A percentile compares a stretch with the other conserved stretches of the same genome.
phyloP scores from a whole-genome alignment of 1,140 invertebrate genomes.

The Leptinotarsa texana region DNA sequence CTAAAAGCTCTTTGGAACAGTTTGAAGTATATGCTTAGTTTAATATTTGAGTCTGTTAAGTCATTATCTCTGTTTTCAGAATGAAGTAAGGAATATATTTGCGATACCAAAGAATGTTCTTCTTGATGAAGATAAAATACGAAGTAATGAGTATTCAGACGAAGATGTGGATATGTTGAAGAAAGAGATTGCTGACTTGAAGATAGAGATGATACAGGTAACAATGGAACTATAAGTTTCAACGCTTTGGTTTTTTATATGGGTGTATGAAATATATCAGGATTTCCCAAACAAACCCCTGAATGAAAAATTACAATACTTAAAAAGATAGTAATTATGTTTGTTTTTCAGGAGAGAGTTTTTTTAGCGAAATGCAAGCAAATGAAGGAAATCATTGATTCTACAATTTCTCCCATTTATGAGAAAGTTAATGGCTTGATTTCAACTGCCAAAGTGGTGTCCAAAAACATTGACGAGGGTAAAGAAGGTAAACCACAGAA shows the following conservation, averaged over 20 bases:
- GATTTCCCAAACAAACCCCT: neutral
- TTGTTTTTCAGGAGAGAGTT: constrained; percentile 23
- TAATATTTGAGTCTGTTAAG: too few relatives aligned
- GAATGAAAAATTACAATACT: neutral
- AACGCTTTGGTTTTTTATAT: too few relatives aligned
- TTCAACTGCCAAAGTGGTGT: neutral
- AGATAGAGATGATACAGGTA: constrained; percentile 10
- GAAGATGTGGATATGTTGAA: constrained; percentile 16
- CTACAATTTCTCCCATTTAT: neutral
- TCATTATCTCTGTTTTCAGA: neutral
- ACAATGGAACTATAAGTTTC: too few relatives aligned
- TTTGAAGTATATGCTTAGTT: neutral
- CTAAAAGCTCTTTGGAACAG: neutral
- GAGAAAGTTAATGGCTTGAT: constrained; percentile 16
- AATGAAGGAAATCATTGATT: constrained; percentile 17
- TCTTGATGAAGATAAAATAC: constrained; percentile 10
- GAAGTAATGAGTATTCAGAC: neutral
- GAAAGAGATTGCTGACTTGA: constrained; percentile 9
- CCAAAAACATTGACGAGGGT: neutral
- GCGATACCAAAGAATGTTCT: constrained; percentile 26
- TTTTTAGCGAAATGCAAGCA: constrained; percentile 22
- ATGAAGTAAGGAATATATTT: constrained; percentile 23
- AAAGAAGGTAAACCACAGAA: constrained; percentile 7
- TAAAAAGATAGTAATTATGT: too few relatives aligned
- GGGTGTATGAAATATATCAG: too few relatives aligned